phyloP scores from a whole-genome alignment of 1,140 invertebrate species.

The Halictus rubicundus region DNA sequence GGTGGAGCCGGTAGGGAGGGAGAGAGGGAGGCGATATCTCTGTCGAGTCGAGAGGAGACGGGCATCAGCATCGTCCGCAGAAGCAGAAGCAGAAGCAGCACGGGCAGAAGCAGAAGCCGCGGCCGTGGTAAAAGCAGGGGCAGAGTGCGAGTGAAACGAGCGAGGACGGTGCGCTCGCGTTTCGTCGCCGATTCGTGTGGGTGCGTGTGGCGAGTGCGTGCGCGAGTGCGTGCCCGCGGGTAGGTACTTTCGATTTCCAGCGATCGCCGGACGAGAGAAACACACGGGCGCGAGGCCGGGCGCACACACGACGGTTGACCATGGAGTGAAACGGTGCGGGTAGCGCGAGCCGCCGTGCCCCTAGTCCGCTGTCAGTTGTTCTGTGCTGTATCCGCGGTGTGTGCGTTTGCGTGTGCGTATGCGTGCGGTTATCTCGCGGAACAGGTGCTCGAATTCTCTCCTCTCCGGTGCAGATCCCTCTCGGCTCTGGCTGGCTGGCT shows the following conservation, averaged over 20 bases:
- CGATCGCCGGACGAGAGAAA: constrained; percentile 29
- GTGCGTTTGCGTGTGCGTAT: neutral
- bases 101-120: neutral
- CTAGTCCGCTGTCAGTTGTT: constrained; percentile 3
- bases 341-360: neutral
- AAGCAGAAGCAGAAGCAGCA: constrained; percentile 13
- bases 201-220: constrained; percentile 22
- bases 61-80: neutral
- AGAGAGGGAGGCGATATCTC: constrained; percentile 26
- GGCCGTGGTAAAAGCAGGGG: constrained; percentile 6
- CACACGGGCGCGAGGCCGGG: constrained; percentile 15
- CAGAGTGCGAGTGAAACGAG: constrained; percentile 36
- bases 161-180: constrained; percentile 59
- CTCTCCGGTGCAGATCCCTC: neutral
- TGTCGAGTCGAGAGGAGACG: neutral
- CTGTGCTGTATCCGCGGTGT: neutral
- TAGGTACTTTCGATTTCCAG: constrained; percentile 62
- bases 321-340: constrained; percentile 42
- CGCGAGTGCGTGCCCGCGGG: constrained; percentile 28
- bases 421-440: constrained; percentile 11
- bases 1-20: constrained; percentile 15
- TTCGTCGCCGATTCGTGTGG: constrained; percentile 46
- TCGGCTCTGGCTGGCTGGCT: too few species aligned
- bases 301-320: constrained; percentile 26
- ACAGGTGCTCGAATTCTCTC: constrained; percentile 19